Percentiles rank a stretch among this genome's conserved stretches.
These are phyloP conservation scores for Pararge aegeria DNA, from an alignment of 1,140 invertebrate species.

Conservation along the genomic window DNA sequence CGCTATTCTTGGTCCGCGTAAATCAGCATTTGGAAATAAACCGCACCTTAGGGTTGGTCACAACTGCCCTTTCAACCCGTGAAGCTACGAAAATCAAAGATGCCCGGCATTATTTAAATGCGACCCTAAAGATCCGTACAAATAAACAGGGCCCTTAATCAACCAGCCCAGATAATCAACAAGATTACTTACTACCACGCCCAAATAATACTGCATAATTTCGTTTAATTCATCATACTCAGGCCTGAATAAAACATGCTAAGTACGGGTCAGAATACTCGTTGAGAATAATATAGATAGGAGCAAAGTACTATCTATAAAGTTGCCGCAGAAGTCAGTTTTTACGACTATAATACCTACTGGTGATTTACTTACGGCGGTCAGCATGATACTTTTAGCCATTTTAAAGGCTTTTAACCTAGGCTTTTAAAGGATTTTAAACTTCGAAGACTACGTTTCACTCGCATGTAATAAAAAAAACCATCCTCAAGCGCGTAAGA, in stretches of 20 bases:
- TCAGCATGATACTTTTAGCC: too few species aligned
- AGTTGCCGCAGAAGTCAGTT: conserved; percentile 32
- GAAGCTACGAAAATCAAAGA: background rate
- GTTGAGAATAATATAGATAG: conserved; percentile 50
- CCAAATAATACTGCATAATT: conserved; percentile 28
- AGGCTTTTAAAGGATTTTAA: too few species aligned
- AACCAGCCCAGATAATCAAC: conserved; percentile 20
- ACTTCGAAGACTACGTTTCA: too few species aligned
- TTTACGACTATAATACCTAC: background rate
- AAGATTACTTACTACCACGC: conserved; percentile 5
- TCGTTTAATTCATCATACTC: conserved; percentile 19
- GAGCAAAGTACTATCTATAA: conserved; percentile 50
- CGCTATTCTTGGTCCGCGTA: too few species aligned
- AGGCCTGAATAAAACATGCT: conserved; percentile 38
- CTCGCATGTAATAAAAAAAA: too few species aligned
- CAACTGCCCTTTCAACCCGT: too few species aligned
- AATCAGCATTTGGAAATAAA: too few species aligned
- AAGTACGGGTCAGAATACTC: conserved; percentile 43
- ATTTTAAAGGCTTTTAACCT: too few species aligned
- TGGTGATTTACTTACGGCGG: background rate
- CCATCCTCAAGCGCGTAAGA: too few species aligned
- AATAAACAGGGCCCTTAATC: conserved; percentile 20
- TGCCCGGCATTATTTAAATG: conserved; percentile 9
- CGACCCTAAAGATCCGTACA: conserved; percentile 4
- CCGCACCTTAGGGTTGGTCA: too few species aligned